A percentile compares a stretch with the other conserved stretches of the same genome.
phyloP scores from a whole-genome alignment of 2,113 vertebrate species.

The Piprites chloris region DNA sequence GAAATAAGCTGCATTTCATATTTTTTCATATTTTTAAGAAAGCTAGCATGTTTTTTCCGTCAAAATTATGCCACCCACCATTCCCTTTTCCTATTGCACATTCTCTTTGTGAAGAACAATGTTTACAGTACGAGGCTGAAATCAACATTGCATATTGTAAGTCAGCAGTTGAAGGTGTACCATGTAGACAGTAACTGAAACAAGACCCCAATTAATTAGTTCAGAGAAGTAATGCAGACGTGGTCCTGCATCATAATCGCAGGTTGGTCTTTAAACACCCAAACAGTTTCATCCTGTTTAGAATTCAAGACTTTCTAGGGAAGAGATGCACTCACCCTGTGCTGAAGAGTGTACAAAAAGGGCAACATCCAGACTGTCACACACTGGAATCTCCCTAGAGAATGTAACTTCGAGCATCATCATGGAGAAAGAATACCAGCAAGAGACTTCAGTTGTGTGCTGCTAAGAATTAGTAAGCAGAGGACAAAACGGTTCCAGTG shows the following conservation, averaged over 20 bases:
- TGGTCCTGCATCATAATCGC: neutral
- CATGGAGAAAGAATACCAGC: neutral
- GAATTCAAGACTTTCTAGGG: slow-evolving; percentile 17
- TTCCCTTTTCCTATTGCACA: slow-evolving; percentile 54
- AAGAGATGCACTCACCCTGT: neutral
- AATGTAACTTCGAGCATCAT: neutral
- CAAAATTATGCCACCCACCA: neutral
- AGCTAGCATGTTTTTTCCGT: neutral
- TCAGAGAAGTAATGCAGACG: neutral
- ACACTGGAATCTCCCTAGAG: slow-evolving; percentile 21
- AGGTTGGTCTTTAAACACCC: neutral
- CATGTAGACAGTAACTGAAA: slow-evolving; percentile 58
- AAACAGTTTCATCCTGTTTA: slow-evolving; percentile 7
- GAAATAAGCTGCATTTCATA: neutral
- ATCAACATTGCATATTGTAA: slow-evolving; percentile 64
- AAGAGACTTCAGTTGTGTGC: neutral
- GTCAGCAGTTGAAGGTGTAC: slow-evolving; percentile 57
- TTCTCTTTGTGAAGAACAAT: slow-evolving; percentile 55
- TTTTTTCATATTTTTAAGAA: neutral
- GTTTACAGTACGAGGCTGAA: slow-evolving; percentile 65
- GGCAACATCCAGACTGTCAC: neutral
- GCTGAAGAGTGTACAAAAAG: neutral
- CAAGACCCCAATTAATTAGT: slow-evolving; percentile 22
- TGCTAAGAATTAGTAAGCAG: slow-evolving; percentile 2
- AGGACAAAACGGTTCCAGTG: neutral